Conservation (phyloP, 2,888 invertebrate genomes). For the Chrysina gloriosa region DNA sequence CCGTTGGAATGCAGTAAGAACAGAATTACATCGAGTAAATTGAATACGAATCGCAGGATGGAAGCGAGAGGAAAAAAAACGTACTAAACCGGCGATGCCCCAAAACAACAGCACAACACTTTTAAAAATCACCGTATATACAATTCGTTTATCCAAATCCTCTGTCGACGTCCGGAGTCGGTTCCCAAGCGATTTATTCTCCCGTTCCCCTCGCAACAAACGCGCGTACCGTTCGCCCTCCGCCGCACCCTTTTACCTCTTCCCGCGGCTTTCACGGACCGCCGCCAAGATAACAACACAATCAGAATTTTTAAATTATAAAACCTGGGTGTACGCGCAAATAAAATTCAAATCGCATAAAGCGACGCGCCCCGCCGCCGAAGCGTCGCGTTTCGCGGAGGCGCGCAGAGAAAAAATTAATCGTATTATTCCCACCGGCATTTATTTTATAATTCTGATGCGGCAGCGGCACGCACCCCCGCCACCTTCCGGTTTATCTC, state of each 20-base stretch:
- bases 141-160: conserved; percentile 35
- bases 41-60: not conserved
- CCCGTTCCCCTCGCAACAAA: conserved; percentile 9
- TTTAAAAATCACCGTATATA: conserved; percentile 29
- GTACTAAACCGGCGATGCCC: not conserved
- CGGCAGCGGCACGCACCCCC: conserved; percentile 18
- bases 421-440: conserved; percentile 57
- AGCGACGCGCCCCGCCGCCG: conserved; percentile 4
- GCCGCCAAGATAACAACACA: conserved; percentile 38
- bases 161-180: conserved; percentile 32
- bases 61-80: not conserved
- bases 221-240: conserved; percentile 16
- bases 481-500: conserved; percentile 47
- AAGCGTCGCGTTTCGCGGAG: conserved; percentile 39
- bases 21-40: conserved; percentile 5
- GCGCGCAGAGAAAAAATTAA: conserved; percentile 54
- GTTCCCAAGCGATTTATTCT: conserved; percentile 35
- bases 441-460: conserved; percentile 56
- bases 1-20: not conserved
- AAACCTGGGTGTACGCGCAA: conserved; percentile 49
- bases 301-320: conserved; percentile 53
- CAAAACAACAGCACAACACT: conserved; percentile 17
- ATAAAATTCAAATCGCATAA: conserved; percentile 55
- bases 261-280: conserved; percentile 12
- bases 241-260: conserved; percentile 7